A percentile compares a stretch with the other conserved stretches of the same genome.
phyloP scores from a whole-genome alignment of 2,888 invertebrate genomes.

The Leptinotarsa peninsularis region DNA sequence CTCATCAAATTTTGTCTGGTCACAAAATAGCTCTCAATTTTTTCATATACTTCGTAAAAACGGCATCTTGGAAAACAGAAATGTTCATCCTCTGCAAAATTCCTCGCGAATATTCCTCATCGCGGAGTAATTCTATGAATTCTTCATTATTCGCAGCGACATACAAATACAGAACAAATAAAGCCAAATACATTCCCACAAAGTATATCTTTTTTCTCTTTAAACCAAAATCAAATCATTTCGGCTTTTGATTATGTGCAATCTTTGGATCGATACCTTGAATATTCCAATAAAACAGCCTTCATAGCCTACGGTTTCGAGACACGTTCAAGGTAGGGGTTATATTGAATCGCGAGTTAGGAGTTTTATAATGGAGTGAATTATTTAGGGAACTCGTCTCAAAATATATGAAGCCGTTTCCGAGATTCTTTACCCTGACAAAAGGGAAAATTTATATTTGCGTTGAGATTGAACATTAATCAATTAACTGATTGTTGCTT shows the following conservation, averaged over 20 bases:
- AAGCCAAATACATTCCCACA: not conserved
- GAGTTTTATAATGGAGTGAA: conserved; percentile 65
- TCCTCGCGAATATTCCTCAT: not conserved
- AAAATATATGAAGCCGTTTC: conserved; percentile 55
- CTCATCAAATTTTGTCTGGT: no score
- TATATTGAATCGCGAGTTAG: conserved; percentile 61
- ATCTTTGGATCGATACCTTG: conserved; percentile 26
- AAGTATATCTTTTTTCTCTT: not conserved
- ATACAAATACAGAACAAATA: conserved; percentile 10
- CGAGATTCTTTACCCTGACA: conserved; percentile 15
- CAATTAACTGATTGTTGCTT: not conserved
- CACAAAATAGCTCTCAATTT: no score
- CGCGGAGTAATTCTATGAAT: not conserved
- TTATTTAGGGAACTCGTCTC: conserved; percentile 60
- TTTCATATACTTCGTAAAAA: no score
- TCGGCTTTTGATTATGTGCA: conserved; percentile 32
- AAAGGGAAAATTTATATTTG: conserved; percentile 13
- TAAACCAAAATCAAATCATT: conserved; percentile 29
- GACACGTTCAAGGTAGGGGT: conserved; percentile 57
- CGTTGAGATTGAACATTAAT: conserved; percentile 11
- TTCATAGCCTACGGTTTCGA: conserved; percentile 51
- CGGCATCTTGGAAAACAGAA: not conserved
- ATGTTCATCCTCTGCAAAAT: not conserved
- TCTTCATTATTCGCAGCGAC: not conserved
- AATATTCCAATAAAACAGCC: conserved; percentile 44